Base-by-base conservation (phyloP, 2,888 invertebrate genomes). In the Eristalinus aeneus region DNA sequence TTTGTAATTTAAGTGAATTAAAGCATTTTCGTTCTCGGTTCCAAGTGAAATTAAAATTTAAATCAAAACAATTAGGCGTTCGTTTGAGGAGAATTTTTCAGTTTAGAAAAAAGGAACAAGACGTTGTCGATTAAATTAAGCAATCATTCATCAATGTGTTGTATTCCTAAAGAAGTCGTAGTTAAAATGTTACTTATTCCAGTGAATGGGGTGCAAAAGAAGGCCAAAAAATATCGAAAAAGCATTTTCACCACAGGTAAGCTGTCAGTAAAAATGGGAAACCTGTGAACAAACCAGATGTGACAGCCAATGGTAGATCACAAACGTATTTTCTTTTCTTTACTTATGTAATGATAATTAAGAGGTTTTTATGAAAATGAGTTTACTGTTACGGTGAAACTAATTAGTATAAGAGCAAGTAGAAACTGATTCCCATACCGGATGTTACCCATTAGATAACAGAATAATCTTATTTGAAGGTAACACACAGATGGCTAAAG, bases 201-300 rank as follows among this genome's bases (percentile, higher is more conserved):
- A 60, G 60, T 79, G 10, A 23, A n/a, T 34, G 79, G 79, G 34
- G 79, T 60, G 27, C 65, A 67, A 39, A 79, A 67, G 72, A 79
- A 72, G 27, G 79, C 72, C n/a, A 79, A 73, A 36, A 79, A 79
- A 36, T 79, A 72, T 79, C 79, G 67, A 60, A 72, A 79, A 11
- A 53, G 53, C 20, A 39, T 79, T 53, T 65, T 73, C 27, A 3
- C 60, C 9, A 79, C 46, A 67, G 72, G 79, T 79, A 67, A 73
- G 79, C 6, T 27, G 1, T 8, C 5, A 46, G 46, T n/a, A n/a
- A n/a, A n/a, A n/a, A n/a, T n/a, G n/a, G n/a, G n/a, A n/a, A 46
- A 46, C 5, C 4, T 4, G 0, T 1, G 5, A 46, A n/a, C 6
- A 11, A 46, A 46, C n/a, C 46, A 46, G 6, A 16, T 39, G 12